Base-by-base conservation (phyloP, 1,140 invertebrate genomes). In the Eriosoma lanigerum region DNA sequence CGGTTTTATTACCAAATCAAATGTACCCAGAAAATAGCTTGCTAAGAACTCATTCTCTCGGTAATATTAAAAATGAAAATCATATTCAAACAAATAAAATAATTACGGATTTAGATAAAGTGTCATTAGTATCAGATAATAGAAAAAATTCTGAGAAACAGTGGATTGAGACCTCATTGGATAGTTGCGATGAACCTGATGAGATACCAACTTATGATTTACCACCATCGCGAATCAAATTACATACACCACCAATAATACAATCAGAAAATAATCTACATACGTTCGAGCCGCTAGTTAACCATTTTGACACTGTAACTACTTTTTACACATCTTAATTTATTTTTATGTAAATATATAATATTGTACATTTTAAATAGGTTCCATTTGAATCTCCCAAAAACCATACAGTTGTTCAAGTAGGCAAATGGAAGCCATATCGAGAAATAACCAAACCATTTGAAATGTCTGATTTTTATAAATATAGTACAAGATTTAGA, bases 381-480 rank as follows among this genome's bases (percentile, higher is more conserved):
- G 89, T 93, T 54, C 88, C 90, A 10, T 87, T 91, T 82, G 91
- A 92, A 82, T 92, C 91, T 13, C 91, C 93, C 1, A 92, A 92
- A 84, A 94, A 93, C 85, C 90, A 93, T 84, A 94, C 93, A 1
- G 89, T 96, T 0, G 93, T 96, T 21, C 92, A 94, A 84, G 90
- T 93, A 48, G 94, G 93, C 29, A 94, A 94, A 82, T 95, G 93
- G 87, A 94, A 95, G 84, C 94, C 95, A 0, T 97, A 96, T 84
- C 91, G 94, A 83, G 95, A 98, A 88, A 93, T 96, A 48, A 94
- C 94, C 0, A 98, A 98, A 86, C 96, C 96, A 17, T 98, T 96
- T 86, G 95, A 97, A 88, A 96, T 97, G 92, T 93, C 95, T 0
- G 96, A 98, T 86, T 97, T 97, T 87, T 98, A 97, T 86, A 97